Base-by-base conservation (phyloP, 1,140 invertebrate species). In the Drosophila bifasciata region DNA sequence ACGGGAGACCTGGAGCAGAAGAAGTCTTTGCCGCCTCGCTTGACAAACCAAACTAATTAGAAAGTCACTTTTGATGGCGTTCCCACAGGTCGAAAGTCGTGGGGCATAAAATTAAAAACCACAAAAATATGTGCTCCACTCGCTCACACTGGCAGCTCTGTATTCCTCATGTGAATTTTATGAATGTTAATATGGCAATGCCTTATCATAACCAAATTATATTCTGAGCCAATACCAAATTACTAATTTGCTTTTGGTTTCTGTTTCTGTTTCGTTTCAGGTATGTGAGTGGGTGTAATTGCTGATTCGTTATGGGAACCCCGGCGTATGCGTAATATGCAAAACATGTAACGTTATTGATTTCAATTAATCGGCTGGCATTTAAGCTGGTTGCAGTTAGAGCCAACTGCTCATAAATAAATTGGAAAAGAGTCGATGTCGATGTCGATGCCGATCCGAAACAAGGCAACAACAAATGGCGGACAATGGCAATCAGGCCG, bases 21-120 rank as follows among this genome's bases (percentile, higher is more conserved):
- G 43, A 63, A 32, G 28, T 55, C 59, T 36, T 56, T 64, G 45
- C 59, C 70, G 41, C 52, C 50, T 76, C 75, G 77, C 73, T 76
- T 71, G 64, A 75, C 78, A 86, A 79, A 69, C 83, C 78, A 86
- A 86, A 86, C 83, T 86, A 86, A 86, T 86, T 86, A 86, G 78
- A 86, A 88, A 86, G 83, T 86, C 83, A 81, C 74, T 88, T 88
- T 88, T 72, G 78, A 81, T 50, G 63, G 55, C 76, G 67, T 51
- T 72, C 52, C 71, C 43, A 62, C 64, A 80, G 62, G 76, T 73
- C 72, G 73, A 76, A 80, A 86, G 69, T 81, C 72, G 77, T 64
- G 69, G 61, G 64, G 81, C 81, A 85, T 81, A 88, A 85, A 85
- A 85, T 85, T 86, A 85, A 85, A 75, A 60, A 17, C 49, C 62